These are phyloP conservation scores for Ariolimax columbianus DNA, from an alignment of 2,888 invertebrate species.

Conservation along the genomic window DNA sequence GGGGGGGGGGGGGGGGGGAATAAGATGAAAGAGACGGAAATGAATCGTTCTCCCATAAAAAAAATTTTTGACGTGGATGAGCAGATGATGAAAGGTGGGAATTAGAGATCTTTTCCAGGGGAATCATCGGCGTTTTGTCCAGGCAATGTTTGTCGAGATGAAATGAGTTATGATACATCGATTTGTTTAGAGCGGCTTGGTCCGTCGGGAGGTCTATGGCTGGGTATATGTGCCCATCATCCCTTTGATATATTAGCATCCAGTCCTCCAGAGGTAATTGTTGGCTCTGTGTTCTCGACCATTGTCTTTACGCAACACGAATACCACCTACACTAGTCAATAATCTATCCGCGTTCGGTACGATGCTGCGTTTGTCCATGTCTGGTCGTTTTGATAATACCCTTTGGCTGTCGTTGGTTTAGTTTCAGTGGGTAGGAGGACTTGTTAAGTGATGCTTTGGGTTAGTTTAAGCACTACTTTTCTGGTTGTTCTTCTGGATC, in stretches of 20 bases:
- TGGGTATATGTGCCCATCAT: constrained; percentile 2
- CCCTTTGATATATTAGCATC: constrained; percentile 18
- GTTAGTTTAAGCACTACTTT: too few species aligned
- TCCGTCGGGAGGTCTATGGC: background rate
- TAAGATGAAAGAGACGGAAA: background rate
- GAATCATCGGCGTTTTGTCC: background rate
- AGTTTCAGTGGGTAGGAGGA: too few species aligned
- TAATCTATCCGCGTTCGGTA: background rate
- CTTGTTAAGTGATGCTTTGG: too few species aligned
- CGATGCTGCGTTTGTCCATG: background rate
- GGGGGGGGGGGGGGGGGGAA: too few species aligned
- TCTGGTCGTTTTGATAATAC: background rate
- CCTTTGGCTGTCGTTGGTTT: background rate
- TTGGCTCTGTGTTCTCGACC: background rate
- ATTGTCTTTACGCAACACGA: background rate
- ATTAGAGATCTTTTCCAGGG: background rate
- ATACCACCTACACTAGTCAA: background rate
- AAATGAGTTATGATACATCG: constrained; percentile 13
- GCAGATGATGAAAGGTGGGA: background rate
- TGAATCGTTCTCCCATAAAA: background rate
- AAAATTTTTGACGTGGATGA: too few species aligned
- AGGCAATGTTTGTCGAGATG: background rate
- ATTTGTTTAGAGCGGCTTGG: background rate
- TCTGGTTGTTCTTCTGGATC: too few species aligned
- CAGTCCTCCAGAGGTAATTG: background rate